Conservation (phyloP, 2,888 invertebrate species). For the Drosophila multiciliata region DNA sequence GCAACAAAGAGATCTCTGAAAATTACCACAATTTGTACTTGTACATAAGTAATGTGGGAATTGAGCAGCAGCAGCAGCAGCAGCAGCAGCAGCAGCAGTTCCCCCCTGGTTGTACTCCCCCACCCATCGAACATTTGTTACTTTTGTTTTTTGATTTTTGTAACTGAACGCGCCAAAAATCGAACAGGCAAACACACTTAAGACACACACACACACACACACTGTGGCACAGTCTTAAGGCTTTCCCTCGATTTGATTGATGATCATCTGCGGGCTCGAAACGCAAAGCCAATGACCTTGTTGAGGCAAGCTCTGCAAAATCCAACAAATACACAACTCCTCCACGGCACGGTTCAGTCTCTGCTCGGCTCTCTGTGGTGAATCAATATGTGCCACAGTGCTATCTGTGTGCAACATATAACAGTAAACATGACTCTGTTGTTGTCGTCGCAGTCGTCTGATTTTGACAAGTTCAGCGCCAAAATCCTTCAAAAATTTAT, state of each 20-base stretch:
- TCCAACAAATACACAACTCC: not conserved
- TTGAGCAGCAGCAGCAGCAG: constrained; percentile 33
- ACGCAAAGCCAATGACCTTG: constrained; percentile 75
- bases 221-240: constrained; percentile 40
- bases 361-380: constrained; percentile 8
- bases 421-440: constrained; percentile 48
- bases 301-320: constrained; percentile 37
- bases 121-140: constrained; percentile 39
- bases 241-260: constrained; percentile 72
- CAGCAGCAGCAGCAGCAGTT: constrained; percentile 15
- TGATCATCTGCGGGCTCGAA: constrained; percentile 68
- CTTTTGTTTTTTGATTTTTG: constrained; percentile 32
- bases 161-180: constrained; percentile 66
- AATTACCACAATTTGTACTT: constrained; percentile 82
- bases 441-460: constrained; percentile 62
- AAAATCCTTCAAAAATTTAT: constrained; percentile 84
- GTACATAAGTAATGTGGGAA: constrained; percentile 82
- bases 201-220: constrained; percentile 18
- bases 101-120: not conserved
- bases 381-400: constrained; percentile 73
- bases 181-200: constrained; percentile 79
- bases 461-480: constrained; percentile 85
- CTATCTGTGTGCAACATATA: constrained; percentile 23
- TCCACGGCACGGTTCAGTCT: constrained; percentile 8
- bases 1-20: constrained; percentile 79